Conservation (phyloP, 37 sponge, comb jelly and placozoan species). For the Dysidea cf. avara region DNA sequence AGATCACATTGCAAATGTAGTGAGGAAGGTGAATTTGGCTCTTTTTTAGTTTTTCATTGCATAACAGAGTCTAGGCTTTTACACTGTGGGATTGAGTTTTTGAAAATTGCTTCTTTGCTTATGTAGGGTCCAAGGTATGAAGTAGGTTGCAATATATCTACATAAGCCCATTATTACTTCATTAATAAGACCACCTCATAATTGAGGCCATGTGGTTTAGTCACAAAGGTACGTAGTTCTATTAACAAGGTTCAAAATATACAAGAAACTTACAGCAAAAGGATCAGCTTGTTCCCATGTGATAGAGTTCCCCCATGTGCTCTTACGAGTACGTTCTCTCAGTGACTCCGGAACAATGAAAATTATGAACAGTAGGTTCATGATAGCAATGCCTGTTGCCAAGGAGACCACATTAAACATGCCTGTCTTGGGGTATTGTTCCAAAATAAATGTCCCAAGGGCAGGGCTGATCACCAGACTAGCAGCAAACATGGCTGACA, state of each 20-base stretch:
- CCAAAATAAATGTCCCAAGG: slow-evolving; percentile 61
- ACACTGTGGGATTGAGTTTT: too few species aligned
- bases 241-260: neutral
- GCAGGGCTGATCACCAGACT: slow-evolving; percentile 89
- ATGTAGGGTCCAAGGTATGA: too few species aligned
- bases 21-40: too few species aligned
- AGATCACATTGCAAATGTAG: too few species aligned
- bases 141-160: neutral
- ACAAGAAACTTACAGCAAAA: slow-evolving; percentile 58
- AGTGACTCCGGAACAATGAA: slow-evolving; percentile 86
- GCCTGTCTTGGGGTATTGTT: slow-evolving; percentile 24
- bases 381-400: slow-evolving; percentile 68
- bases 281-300: slow-evolving; percentile 92
- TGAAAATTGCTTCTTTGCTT: too few species aligned
- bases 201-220: neutral
- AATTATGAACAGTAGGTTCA: slow-evolving; percentile 81
- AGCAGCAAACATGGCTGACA: slow-evolving; percentile 89
- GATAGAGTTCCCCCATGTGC: slow-evolving; percentile 75
- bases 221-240: too few species aligned
- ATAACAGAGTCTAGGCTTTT: too few species aligned
- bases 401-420: slow-evolving; percentile 68
- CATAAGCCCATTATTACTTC: neutral
- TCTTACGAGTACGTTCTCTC: slow-evolving; percentile 42
- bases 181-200: too few species aligned
- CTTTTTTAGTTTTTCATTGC: too few species aligned